These are phyloP conservation scores for Meteorus colon DNA, from an alignment of 2,888 invertebrate species.

Conservation along the genomic window DNA sequence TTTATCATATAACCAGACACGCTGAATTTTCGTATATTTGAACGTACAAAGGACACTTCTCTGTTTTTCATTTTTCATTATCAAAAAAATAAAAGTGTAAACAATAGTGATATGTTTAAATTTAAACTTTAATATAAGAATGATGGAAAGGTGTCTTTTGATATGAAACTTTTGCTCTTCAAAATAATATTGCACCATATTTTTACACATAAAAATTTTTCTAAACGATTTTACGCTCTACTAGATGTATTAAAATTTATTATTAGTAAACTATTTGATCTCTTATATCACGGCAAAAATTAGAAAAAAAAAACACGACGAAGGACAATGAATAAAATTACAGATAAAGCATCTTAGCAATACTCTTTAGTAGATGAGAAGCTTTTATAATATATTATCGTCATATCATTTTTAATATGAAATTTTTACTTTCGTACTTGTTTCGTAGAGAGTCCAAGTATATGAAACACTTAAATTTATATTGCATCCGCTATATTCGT, in stretches of 20 bases:
- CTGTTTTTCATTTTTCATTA: neutral
- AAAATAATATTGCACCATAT: conserved; percentile 25
- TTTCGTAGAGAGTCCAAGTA: conserved; percentile 12
- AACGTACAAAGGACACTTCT: conserved; percentile 11
- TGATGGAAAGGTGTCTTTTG: conserved; percentile 21
- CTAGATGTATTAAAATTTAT: conserved; percentile 16
- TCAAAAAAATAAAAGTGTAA: neutral
- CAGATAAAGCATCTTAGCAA: neutral
- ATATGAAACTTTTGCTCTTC: neutral
- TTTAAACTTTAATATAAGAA: neutral
- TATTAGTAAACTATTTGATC: neutral
- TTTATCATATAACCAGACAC: conserved; percentile 12
- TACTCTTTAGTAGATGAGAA: neutral
- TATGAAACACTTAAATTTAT: neutral
- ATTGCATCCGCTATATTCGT: conserved; percentile 44
- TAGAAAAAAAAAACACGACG: neutral
- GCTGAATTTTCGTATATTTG: conserved; percentile 29
- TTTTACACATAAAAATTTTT: conserved; percentile 9
- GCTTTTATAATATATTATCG: conserved; percentile 8
- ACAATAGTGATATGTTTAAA: neutral
- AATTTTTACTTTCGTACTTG: neutral
- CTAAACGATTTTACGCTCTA: neutral
- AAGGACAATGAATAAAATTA: neutral
- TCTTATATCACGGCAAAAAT: neutral
- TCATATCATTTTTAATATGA: neutral